Percentiles rank a stretch among this genome's conserved stretches.
Evolutionary conservation across 2,888 invertebrate species (phyloP).

Genomic region (Epistrophe eligans): DNA sequence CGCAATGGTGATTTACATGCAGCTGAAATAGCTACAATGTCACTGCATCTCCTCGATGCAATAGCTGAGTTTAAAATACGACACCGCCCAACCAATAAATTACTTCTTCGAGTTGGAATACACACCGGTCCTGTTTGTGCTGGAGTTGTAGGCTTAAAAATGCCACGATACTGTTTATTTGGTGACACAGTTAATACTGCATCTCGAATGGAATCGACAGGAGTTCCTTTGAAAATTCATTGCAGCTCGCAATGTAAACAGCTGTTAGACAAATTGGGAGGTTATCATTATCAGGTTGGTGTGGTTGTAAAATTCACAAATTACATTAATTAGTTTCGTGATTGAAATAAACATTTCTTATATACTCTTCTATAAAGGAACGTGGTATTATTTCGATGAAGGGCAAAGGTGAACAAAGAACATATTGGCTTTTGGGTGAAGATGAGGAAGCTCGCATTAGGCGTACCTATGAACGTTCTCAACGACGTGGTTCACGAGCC

Average conservation of each 20-base stretch:
- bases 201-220: conserved; percentile 94
- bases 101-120: conserved; percentile 94
- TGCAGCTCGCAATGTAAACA: conserved; percentile 90
- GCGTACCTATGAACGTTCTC: conserved; percentile 85
- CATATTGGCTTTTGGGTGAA: conserved; percentile 93
- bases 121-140: conserved; percentile 97
- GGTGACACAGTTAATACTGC: conserved; percentile 97
- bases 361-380: conserved; percentile 85
- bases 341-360: not conserved
- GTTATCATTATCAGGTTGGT: conserved; percentile 86
- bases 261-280: conserved; percentile 89
- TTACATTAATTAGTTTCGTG: not conserved
- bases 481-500: conserved; percentile 84
- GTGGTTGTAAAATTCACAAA: not conserved
- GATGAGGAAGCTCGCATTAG: conserved; percentile 86
- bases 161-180: conserved; percentile 96
- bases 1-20: conserved; percentile 95
- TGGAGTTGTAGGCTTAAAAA: conserved; percentile 95
- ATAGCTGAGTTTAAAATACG: conserved; percentile 94
- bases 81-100: conserved; percentile 92
- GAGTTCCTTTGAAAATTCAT: conserved; percentile 92
- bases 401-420: conserved; percentile 92
- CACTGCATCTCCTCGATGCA: conserved; percentile 92
- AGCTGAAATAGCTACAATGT: conserved; percentile 97
- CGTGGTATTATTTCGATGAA: conserved; percentile 92